Evolutionary conservation across 2,113 vertebrate species (phyloP).

Genomic region (Pyrgilauda ruficollis): DNA sequence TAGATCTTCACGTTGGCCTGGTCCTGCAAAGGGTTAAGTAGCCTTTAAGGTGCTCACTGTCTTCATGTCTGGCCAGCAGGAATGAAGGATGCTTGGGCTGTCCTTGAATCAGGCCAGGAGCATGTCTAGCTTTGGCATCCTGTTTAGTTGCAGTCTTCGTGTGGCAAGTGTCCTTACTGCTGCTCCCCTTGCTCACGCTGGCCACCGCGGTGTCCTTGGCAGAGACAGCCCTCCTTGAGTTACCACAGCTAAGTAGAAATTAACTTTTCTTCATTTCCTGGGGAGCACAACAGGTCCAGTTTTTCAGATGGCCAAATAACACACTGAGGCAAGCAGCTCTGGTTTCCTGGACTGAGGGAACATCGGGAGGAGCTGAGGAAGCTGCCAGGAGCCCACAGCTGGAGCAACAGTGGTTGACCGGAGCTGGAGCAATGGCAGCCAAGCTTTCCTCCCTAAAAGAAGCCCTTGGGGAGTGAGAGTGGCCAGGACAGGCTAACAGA

Average conservation of each 20-base stretch:
- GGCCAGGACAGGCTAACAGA: not conserved
- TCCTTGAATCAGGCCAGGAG: not conserved
- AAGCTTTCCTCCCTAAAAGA: not conserved
- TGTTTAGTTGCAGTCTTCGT: not conserved
- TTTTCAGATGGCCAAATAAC: not conserved
- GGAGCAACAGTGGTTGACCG: not conserved
- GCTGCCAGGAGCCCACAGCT: not conserved
- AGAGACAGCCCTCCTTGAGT: not conserved
- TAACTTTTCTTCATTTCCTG: not conserved
- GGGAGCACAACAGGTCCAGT: not conserved
- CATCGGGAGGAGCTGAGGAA: not conserved
- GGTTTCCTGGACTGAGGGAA: not conserved
- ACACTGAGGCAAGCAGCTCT: accelerated
- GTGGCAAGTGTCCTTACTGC: not conserved
- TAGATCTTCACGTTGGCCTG: not conserved
- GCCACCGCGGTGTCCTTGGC: not conserved
- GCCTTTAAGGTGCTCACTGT: not conserved
- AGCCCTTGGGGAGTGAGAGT: not conserved
- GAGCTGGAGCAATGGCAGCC: not conserved
- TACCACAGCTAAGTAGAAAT: not conserved
- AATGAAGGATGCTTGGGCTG: not conserved
- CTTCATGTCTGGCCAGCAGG: not conserved
- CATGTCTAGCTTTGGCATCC: not conserved
- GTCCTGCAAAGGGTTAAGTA: not conserved
- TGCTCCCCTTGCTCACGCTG: accelerated